A percentile compares a stretch with the other conserved stretches of the same genome.
Evolutionary conservation across 1,140 invertebrate species (phyloP).

Genomic region (Glossosoma conforme): DNA sequence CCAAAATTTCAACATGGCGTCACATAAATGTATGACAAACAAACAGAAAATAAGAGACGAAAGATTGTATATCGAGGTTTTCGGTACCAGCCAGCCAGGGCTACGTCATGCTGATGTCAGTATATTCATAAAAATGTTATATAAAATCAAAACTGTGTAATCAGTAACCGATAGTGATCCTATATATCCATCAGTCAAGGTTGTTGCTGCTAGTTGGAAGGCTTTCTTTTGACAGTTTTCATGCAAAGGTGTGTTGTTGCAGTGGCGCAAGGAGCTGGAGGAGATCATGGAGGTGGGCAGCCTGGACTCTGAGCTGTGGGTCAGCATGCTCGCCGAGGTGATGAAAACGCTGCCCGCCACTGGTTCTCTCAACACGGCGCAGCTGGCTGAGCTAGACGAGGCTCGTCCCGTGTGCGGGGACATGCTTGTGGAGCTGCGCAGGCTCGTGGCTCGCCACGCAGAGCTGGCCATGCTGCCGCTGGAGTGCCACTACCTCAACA

Average conservation of each 20-base stretch:
- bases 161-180: too few relatives aligned
- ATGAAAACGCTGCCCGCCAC: conserved; percentile 88
- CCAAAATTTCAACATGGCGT: too few relatives aligned
- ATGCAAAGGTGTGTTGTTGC: conserved; percentile 41
- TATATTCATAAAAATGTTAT: too few relatives aligned
- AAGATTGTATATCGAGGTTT: too few relatives aligned
- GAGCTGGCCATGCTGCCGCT: conserved; percentile 85
- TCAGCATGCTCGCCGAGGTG: conserved; percentile 92
- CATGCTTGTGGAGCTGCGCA: conserved; percentile 80
- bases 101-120: too few relatives aligned
- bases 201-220: conserved; percentile 7
- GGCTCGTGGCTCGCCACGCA: conserved; percentile 79
- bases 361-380: conserved; percentile 37
- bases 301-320: conserved; percentile 92
- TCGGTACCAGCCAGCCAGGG: too few relatives aligned
- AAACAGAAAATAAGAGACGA: too few relatives aligned
- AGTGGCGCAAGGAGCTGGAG: conserved; percentile 91
- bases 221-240: conserved; percentile 7
- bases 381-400: conserved; percentile 70
- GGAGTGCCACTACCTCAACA: conserved; percentile 95
- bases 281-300: conserved; percentile 90
- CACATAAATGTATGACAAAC: too few relatives aligned
- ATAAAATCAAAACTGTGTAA: too few relatives aligned
- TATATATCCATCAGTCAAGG: too few relatives aligned
- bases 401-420: conserved; percentile 86